phyloP scores from a whole-genome alignment of 2,797 vertebrate species.

The Lemur catta region DNA sequence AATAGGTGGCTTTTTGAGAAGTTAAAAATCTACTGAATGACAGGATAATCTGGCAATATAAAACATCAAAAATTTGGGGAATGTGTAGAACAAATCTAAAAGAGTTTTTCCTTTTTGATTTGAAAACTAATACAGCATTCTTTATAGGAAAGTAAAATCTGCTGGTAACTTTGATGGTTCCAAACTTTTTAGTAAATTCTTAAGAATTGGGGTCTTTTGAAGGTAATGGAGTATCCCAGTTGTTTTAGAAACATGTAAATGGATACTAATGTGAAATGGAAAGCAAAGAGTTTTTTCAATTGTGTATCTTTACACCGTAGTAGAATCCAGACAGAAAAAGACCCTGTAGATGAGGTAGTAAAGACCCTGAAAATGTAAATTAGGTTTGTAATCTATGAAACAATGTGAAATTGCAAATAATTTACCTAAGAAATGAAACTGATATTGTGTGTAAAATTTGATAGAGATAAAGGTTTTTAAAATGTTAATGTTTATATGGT shows the following conservation, averaged over 20 bases:
- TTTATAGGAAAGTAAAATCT: not conserved
- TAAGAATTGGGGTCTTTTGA: slow-evolving; percentile 23
- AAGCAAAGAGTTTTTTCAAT: not conserved
- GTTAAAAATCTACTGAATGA: not conserved
- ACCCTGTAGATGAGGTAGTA: not conserved
- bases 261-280: not conserved
- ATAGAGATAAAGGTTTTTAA: not conserved
- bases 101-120: not conserved
- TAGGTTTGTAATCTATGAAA: not conserved
- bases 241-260: slow-evolving; percentile 16
- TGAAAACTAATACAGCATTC: not conserved
- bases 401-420: slow-evolving; percentile 17
- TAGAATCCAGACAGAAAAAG: not conserved
- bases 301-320: not conserved
- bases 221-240: not conserved
- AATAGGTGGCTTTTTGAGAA: not conserved
- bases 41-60: not conserved
- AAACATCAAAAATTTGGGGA: not conserved
- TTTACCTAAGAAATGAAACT: not conserved
- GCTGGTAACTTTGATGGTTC: not conserved
- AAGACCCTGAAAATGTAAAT: slow-evolving; percentile 51
- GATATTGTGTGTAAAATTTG: not conserved
- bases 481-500: not conserved
- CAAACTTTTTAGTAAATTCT: slow-evolving; percentile 11
- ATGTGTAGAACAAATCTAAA: not conserved